phyloP scores from a whole-genome alignment of 2,797 vertebrate species.

The Pampus argenteus region DNA sequence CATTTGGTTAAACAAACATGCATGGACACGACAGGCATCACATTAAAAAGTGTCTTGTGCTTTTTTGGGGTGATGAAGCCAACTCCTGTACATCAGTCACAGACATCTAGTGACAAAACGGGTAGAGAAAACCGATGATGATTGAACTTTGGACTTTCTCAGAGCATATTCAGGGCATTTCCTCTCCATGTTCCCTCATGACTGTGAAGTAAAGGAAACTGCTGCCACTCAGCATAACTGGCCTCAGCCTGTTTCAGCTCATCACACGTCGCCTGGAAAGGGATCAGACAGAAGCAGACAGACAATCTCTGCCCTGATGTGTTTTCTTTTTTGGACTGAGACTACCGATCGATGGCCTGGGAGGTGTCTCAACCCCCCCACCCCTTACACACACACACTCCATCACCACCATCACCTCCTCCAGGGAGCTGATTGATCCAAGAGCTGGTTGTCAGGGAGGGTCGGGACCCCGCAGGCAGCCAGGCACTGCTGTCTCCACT shows the following conservation, averaged over 20 bases:
- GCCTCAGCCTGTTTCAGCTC: slow-evolving; percentile 16
- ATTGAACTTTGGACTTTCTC: slow-evolving; percentile 26
- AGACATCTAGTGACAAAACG: not conserved
- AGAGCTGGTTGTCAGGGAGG: slow-evolving; percentile 48
- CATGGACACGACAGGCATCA: too few relatives aligned
- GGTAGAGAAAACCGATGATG: not conserved
- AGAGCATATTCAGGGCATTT: slow-evolving; percentile 11
- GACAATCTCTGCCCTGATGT: slow-evolving; percentile 29
- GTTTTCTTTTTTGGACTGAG: slow-evolving; percentile 40
- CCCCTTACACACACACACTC: too few relatives aligned
- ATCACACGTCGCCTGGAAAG: slow-evolving; percentile 15
- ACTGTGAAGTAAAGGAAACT: slow-evolving; percentile 8
- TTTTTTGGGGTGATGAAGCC: not conserved
- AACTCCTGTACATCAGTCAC: not conserved
- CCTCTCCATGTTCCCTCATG: slow-evolving; percentile 1
- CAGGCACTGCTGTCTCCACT: slow-evolving; percentile 40
- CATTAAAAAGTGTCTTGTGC: not conserved
- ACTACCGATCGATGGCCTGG: slow-evolving; percentile 37
- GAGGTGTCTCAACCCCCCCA: slow-evolving; percentile 40
- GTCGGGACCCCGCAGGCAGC: slow-evolving; percentile 35
- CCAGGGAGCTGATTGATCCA: slow-evolving; percentile 59
- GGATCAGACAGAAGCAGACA: slow-evolving; percentile 26
- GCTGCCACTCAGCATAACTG: slow-evolving; percentile 13
- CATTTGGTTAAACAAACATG: not conserved
- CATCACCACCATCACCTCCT: not conserved